These are phyloP conservation scores for Glossophaga mutica DNA, from an alignment of 2,797 vertebrate species.

Conservation along the genomic window DNA sequence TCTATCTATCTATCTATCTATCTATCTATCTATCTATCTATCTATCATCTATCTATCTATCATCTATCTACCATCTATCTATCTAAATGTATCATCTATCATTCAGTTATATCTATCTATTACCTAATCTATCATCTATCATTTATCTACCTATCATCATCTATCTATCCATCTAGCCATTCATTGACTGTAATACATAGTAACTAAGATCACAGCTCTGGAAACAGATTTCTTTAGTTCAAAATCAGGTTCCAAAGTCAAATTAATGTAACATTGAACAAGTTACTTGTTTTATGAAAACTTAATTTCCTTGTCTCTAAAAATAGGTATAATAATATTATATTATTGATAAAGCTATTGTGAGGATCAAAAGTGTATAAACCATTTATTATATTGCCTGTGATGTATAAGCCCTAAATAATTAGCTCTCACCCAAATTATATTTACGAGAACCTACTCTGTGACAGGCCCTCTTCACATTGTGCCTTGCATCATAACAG, in stretches of 20 bases:
- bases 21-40: too few species aligned
- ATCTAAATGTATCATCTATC: too few species aligned
- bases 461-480: background rate
- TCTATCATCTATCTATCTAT: too few species aligned
- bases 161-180: background rate
- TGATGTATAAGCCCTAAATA: background rate
- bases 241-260: background rate
- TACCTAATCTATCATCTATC: too few species aligned
- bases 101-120: too few species aligned
- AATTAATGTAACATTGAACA: background rate
- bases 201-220: background rate
- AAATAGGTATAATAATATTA: background rate
- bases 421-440: background rate
- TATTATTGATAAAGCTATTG: background rate
- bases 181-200: background rate
- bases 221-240: background rate
- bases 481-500: background rate
- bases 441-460: background rate
- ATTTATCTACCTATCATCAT: too few species aligned
- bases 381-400: background rate
- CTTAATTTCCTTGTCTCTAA: conserved; percentile 14
- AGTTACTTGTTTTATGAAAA: background rate
- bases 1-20: too few species aligned
- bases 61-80: too few species aligned
- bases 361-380: background rate